phyloP scores from a whole-genome alignment of 2,888 invertebrate species.

The Peribatodes rhomboidaria region DNA sequence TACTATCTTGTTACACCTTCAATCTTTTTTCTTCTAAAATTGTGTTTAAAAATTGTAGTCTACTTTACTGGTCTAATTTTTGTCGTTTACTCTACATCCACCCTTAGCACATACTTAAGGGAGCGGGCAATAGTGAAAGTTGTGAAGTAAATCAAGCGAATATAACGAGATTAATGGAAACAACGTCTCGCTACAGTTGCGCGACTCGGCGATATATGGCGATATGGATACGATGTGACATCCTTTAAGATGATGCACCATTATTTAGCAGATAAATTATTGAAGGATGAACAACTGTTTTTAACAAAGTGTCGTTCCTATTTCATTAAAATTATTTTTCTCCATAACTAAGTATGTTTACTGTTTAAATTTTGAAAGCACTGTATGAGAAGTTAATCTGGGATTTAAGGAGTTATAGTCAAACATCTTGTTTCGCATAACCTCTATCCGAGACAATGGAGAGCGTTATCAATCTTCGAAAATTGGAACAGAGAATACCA shows the following conservation, averaged over 20 bases:
- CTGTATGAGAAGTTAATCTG: too few relatives aligned
- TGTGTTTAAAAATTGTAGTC: too few relatives aligned
- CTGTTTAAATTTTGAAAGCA: too few relatives aligned
- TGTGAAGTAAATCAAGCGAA: constrained; percentile 67
- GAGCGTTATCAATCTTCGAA: too few relatives aligned
- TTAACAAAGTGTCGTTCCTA: not conserved
- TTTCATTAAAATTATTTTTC: too few relatives aligned
- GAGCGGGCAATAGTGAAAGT: constrained; percentile 48
- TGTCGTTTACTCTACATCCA: constrained; percentile 34
- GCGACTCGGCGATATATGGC: constrained; percentile 27
- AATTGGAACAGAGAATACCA: too few relatives aligned
- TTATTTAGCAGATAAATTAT: constrained; percentile 3
- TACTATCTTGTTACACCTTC: too few relatives aligned
- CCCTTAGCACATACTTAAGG: constrained; percentile 42
- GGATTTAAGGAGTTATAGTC: too few relatives aligned
- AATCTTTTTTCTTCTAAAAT: too few relatives aligned
- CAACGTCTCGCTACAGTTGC: constrained; percentile 60
- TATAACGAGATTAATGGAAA: constrained; percentile 74
- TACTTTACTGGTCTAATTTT: not conserved
- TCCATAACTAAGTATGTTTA: too few relatives aligned
- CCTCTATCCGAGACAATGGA: too few relatives aligned
- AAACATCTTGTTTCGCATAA: too few relatives aligned
- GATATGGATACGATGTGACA: constrained; percentile 20
- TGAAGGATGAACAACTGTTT: not conserved
- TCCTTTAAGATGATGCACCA: constrained; percentile 18